Base-by-base conservation (phyloP, 2,888 invertebrate species). In the Poecilobothrus nobilitatus region DNA sequence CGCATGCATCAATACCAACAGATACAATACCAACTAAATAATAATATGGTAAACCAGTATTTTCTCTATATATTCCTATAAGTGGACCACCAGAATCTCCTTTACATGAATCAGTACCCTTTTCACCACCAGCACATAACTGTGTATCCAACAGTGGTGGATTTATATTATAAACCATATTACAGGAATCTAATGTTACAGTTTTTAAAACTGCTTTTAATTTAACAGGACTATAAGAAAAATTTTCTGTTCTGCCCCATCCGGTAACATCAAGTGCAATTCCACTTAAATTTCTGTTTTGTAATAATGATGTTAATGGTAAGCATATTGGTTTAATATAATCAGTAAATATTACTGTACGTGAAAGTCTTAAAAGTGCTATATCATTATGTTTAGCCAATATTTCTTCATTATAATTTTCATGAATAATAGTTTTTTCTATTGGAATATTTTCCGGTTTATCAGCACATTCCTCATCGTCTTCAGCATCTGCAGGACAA, bases 31-130 rank as follows among this genome's bases (percentile, higher is more conserved):
- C 89, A 12, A 84, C 80, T 1, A 83, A 78, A 66, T 82, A 84
- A 83, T 84, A 86, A 65, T 80, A 9, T 66, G 79, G 75, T 9
- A 73, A 71, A 22, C 74, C 75, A n/a, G 77, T 74, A 21, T 67
- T 71, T 18, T 70, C 69, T 2, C 71, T 75, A 66, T 77, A 78
- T 4, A 80, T 76, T 0, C 77, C 76, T 83, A 87, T 87, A 2
- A 89, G 77, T 0, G 88, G 87, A 1, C 88, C 88, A 1, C 88
- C 88, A 65, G 86, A 86, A 74, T 88, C 88, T 1, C 88, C 88
- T 33, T 82, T 76, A 69, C 88, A 88, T 0, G 80, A 78, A 76
- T 88, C 87, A 63, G 83, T 80, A 0, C 84, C 84, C 63, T 76
- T 77, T 61, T 79, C 78, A 2, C 87, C 88, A 9, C 88, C 87